These are phyloP conservation scores for Trachythela sp. DNA, from an alignment of 64 coral and sea anemone genomes.

Conservation along the genomic window DNA sequence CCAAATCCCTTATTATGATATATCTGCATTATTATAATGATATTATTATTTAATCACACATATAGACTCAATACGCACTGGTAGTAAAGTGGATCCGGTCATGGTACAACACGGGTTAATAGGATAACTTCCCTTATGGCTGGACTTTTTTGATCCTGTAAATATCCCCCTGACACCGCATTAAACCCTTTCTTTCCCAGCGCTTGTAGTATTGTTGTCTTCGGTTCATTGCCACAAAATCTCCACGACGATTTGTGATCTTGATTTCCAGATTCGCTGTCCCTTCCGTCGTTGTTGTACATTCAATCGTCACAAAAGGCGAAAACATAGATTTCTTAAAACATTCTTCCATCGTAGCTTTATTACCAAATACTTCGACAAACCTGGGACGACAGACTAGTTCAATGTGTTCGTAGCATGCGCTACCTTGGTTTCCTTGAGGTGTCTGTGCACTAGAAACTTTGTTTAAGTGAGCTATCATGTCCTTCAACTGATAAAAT, in stretches of 20 bases:
- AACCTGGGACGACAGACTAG: neutral
- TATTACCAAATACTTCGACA: slow-evolving; percentile 9
- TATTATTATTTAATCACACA: too few species aligned
- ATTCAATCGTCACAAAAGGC: neutral
- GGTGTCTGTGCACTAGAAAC: neutral
- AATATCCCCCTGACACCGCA: neutral
- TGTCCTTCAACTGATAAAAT: slow-evolving; percentile 38
- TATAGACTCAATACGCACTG: too few species aligned
- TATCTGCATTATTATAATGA: too few species aligned
- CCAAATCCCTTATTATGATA: too few species aligned
- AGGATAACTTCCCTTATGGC: neutral
- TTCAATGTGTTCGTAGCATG: neutral
- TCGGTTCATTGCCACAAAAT: slow-evolving; percentile 18
- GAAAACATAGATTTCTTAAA: slow-evolving; percentile 8
- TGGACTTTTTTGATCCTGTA: slow-evolving; percentile 14
- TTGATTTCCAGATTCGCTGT: slow-evolving; percentile 14
- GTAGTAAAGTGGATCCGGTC: too few species aligned
- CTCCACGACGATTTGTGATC: neutral
- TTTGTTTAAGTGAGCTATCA: neutral
- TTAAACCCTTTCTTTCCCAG: neutral
- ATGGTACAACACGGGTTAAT: neutral
- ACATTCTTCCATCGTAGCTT: neutral
- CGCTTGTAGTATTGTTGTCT: neutral
- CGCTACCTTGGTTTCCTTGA: neutral
- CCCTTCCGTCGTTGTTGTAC: slow-evolving; percentile 15